Percentiles rank a stretch among this genome's conserved stretches.
phyloP scores from a whole-genome alignment of 2,888 invertebrate genomes.

The Synergus laeviventris region DNA sequence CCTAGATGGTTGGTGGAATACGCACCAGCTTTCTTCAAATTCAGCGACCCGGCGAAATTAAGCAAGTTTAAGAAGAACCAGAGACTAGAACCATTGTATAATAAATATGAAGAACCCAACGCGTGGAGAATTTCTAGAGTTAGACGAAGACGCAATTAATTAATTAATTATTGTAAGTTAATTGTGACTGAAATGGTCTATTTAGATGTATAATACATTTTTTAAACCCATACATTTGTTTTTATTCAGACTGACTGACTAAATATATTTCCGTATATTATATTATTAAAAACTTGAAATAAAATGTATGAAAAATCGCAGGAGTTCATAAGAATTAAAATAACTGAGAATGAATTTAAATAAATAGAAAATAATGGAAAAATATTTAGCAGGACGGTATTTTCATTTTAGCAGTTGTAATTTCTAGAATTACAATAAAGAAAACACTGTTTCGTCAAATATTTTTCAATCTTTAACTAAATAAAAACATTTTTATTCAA shows the following conservation, averaged over 20 bases:
- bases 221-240: neutral
- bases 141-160: conserved; percentile 91
- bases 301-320: no score
- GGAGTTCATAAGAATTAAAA: no score
- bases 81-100: conserved; percentile 96
- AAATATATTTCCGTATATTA: neutral
- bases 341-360: no score
- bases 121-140: conserved; percentile 99
- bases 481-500: no score
- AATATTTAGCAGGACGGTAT: no score
- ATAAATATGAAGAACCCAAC: conserved; percentile 99
- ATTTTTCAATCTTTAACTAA: no score
- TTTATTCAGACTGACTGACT: neutral
- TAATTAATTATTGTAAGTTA: conserved; percentile 27
- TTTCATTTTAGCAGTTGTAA: no score
- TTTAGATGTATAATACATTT: neutral
- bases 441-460: no score
- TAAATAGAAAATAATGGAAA: no score
- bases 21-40: conserved; percentile 99
- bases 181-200: neutral
- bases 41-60: conserved; percentile 98
- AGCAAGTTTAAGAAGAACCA: conserved; percentile 99
- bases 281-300: no score
- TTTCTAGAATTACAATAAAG: no score
- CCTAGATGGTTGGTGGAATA: conserved; percentile 99